Evolutionary conservation across 1,140 invertebrate genomes (phyloP).

Genomic region (Macrosteles quadrilineatus): DNA sequence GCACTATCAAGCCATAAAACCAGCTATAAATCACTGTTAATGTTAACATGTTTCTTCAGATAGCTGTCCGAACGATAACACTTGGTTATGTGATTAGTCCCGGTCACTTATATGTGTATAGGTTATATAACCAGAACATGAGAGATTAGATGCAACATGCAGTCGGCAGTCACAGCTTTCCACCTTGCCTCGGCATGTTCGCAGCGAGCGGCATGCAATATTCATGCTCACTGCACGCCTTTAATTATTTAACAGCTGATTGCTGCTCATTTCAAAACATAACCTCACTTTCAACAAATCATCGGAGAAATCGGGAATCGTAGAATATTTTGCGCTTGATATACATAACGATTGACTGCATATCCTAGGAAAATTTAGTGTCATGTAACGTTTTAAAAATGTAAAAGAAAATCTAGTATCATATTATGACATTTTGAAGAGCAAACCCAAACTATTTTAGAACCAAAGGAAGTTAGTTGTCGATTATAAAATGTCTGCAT

Average conservation of each 20-base stretch:
- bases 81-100: neutral
- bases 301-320: too few species aligned
- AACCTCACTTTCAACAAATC: neutral
- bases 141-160: neutral
- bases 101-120: neutral
- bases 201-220: neutral
- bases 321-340: too few species aligned
- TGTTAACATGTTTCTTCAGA: conserved; percentile 18
- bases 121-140: neutral
- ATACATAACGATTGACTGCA: too few species aligned
- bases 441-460: too few species aligned
- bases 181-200: neutral
- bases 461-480: too few species aligned
- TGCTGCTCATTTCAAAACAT: conserved; percentile 12
- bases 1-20: conserved; percentile 11
- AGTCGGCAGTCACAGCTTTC: neutral
- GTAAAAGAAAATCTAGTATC: too few species aligned
- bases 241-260: conserved; percentile 22
- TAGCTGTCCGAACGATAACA: conserved; percentile 4
- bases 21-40: conserved; percentile 5
- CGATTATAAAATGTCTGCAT: too few species aligned
- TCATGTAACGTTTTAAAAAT: too few species aligned
- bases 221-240: neutral
- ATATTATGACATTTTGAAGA: too few species aligned
- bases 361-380: too few species aligned